Evolutionary conservation across 2,888 invertebrate species (phyloP).

Genomic region (Drosophila kanekoi): DNA sequence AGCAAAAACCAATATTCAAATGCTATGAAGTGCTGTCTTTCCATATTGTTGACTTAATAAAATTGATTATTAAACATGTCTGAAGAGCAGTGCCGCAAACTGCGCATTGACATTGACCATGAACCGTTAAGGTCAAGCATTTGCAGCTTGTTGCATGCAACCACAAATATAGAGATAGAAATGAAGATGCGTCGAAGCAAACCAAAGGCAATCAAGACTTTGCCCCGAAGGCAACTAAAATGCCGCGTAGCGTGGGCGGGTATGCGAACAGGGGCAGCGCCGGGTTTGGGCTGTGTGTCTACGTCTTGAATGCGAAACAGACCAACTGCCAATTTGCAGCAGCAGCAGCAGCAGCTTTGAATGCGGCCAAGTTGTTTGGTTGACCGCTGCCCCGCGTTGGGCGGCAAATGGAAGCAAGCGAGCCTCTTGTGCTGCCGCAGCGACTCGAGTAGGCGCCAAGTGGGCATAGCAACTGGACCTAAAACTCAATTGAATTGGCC

Average conservation of each 20-base stretch:
- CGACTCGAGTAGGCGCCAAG: slow-evolving; percentile 27
- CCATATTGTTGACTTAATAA: background rate
- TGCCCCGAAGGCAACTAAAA: slow-evolving; percentile 26
- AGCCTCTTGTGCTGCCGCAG: slow-evolving; percentile 5
- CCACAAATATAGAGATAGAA: slow-evolving; percentile 13
- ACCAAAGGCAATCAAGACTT: slow-evolving; percentile 34
- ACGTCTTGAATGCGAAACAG: slow-evolving; percentile 40
- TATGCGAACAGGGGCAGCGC: background rate
- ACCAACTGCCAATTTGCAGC: slow-evolving; percentile 53
- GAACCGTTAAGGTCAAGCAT: slow-evolving; percentile 56
- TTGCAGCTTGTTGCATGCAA: slow-evolving; percentile 70
- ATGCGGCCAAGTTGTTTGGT: slow-evolving; percentile 38
- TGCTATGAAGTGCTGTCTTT: background rate
- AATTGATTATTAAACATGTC: background rate
- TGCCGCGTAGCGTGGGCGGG: background rate
- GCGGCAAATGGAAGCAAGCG: slow-evolving; percentile 3
- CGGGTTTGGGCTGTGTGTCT: background rate
- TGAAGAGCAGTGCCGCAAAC: background rate
- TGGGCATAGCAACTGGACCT: slow-evolving; percentile 7
- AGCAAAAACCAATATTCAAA: no score
- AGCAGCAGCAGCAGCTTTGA: slow-evolving; percentile 21
- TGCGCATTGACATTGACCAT: slow-evolving; percentile 61
- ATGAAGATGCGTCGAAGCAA: slow-evolving; percentile 6
- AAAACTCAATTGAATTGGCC: slow-evolving; percentile 39
- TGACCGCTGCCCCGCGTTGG: slow-evolving; percentile 15